Conservation (phyloP, 2,797 vertebrate genomes). For the Sebastes cheni region DNA sequence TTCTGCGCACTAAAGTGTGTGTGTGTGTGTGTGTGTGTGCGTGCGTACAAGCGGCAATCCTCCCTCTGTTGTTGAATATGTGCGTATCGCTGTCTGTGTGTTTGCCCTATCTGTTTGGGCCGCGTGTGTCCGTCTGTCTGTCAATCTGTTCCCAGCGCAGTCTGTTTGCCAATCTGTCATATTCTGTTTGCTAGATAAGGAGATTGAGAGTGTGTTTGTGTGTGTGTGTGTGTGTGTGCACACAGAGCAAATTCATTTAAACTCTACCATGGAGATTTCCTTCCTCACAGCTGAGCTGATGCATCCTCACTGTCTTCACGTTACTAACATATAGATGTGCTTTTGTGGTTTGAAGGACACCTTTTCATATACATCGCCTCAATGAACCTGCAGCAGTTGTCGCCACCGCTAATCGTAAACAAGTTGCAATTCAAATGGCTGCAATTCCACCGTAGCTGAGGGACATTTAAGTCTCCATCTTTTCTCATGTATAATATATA, state of each 20-base stretch:
- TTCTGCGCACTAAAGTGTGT: slow-evolving; percentile 14
- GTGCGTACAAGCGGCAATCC: slow-evolving; percentile 24
- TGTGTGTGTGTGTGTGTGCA: slow-evolving; percentile 11
- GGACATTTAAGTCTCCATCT: not conserved
- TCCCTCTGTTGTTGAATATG: slow-evolving; percentile 66
- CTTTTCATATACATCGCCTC: not conserved
- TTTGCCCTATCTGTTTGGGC: slow-evolving; percentile 70
- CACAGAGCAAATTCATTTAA: slow-evolving; percentile 54
- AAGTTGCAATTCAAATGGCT: not conserved
- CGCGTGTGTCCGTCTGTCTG: slow-evolving; percentile 71
- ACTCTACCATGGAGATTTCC: slow-evolving; percentile 27
- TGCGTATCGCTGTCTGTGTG: slow-evolving; percentile 60
- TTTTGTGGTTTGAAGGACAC: not conserved
- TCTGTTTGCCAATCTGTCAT: slow-evolving; percentile 79
- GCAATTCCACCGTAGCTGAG: not conserved
- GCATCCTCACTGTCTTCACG: not conserved
- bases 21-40: not conserved
- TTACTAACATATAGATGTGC: not conserved
- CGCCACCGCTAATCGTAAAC: not conserved
- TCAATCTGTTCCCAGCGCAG: slow-evolving; percentile 71
- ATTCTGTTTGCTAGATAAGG: slow-evolving; percentile 74
- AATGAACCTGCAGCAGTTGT: not conserved
- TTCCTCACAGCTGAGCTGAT: slow-evolving; percentile 8
- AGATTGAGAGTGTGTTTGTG: slow-evolving; percentile 49
- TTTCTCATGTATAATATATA: not conserved